Evolutionary conservation across 1,140 invertebrate species (phyloP), one percentile per base, ranked within the genome.

Genomic region (Varroa destructor): DNA sequence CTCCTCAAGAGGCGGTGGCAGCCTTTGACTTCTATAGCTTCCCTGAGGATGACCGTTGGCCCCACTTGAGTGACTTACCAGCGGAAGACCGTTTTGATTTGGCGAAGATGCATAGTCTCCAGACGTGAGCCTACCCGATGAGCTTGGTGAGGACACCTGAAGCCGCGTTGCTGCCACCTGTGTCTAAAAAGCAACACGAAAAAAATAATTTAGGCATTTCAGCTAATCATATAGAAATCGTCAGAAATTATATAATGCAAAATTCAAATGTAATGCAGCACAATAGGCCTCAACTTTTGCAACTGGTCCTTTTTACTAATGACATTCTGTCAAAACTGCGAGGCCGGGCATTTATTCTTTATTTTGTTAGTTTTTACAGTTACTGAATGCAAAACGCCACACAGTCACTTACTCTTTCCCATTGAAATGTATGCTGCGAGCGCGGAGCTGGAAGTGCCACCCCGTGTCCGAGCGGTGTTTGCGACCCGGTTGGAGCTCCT

Each of bases 81-180:
- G 46, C 61, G 61, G 61, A 67, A 67, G 61, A 40, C 61, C 61
- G 37, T 67, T 67, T 8, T 67, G 61, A 37, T 67, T 67, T 12
- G 61, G 61, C 14, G 61, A 67, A 2, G 61, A 67, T 40, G 40
- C 61, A 37, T 67, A 67, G 12, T 67, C 61, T 2, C 40, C 37
- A 1, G 61, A 67, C 61, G 61, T 40, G 14, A 67, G 61, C 36
- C 61, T 40, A 8, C 61, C 14, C 12, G 61, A 67, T 14, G 46
- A 51, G 46, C 46, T 8, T 51, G 46, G 46, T 8, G 46, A 51
- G 3, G 46, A 3, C 8, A 43, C 40, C 14, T 67, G 61, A 67
- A 12, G 12, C 2, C 61, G 61, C 12, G 61, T 67, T 43, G 61
- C 61, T 37, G 61, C 61, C 12, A 67, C 61, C 36, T 67, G 61